Base-by-base conservation (phyloP, 2,888 invertebrate species). In the Zaprionus bogoriensis region DNA sequence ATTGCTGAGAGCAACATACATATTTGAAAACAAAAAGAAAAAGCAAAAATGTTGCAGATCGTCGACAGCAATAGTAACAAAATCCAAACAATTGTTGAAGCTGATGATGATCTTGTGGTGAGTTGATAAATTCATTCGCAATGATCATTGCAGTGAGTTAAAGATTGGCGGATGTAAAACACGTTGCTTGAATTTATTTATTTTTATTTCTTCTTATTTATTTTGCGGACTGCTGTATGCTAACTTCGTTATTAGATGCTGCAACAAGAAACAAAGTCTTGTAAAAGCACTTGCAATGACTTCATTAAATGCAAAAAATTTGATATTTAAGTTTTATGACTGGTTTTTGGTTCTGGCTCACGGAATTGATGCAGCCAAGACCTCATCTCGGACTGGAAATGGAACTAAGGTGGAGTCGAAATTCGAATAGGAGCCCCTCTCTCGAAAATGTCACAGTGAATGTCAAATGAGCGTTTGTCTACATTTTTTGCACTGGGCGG, bases 41-140 rank as follows among this genome's bases (percentile, higher is more conserved):
- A n/a, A n/a, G n/a, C n/a, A n/a, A 78, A 83, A 78, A 74, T 80
- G 67, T 67, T 78, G 78, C 84, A 78, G 83, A 77, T 77, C 82
- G 82, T 78, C 83, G 42, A 53, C 60, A 62, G 39, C 59, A 63
- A 44, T 57, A 45, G 19, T 63, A 39, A 22, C 50, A 22, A 22
- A 42, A 51, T 36, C 46, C 5, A 55, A 47, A 53, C 60, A 61
- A 61, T 54, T 63, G 58, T 36, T 65, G 54, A 7, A 54, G 38
- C 4, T 45, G 38, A n/a, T 63, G 46, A 10, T 54, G 47, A 10
- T 67, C 22, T 12, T 51, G 46, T 42, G 51, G 54, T 53, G 46
- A 55, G 42, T 65, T 70, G 58, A 73, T 73, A 73, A 61, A 67
- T 62, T 60, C 52, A 39, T 32, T 44, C 30, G 28, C 2, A 45